Conservation (phyloP, 2,113 vertebrate genomes). For the Cheirogaleus medius region DNA sequence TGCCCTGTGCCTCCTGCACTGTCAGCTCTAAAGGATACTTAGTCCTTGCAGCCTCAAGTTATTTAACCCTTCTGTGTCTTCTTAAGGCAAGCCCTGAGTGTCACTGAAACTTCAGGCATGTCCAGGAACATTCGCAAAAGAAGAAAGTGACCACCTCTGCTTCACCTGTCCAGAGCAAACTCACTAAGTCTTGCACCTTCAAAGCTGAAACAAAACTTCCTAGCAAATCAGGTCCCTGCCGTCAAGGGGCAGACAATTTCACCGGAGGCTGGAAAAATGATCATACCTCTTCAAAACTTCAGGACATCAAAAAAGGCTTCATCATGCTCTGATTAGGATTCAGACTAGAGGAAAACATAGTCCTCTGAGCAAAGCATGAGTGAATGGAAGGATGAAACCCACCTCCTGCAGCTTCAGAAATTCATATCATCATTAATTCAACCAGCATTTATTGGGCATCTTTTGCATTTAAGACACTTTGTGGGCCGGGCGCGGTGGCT, state of each 20-base stretch:
- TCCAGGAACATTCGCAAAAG: background rate
- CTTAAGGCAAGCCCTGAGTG: background rate
- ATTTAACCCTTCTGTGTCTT: conserved; percentile 44
- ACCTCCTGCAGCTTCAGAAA: background rate
- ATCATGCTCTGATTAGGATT: background rate
- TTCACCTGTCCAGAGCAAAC: background rate
- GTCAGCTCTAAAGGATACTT: conserved; percentile 18
- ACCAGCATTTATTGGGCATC: background rate
- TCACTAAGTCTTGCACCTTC: background rate
- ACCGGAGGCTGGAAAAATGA: background rate
- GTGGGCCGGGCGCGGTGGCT: too few relatives aligned
- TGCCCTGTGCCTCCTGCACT: background rate
- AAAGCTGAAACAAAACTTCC: background rate
- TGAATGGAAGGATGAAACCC: background rate
- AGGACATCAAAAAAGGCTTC: background rate
- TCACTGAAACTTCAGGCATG: background rate
- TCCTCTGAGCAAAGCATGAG: background rate
- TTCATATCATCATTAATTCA: background rate
- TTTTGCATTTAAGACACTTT: background rate
- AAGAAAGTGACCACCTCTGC: background rate
- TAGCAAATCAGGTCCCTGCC: background rate
- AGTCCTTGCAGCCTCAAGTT: conserved; percentile 54
- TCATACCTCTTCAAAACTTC: background rate
- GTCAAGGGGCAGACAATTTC: background rate
- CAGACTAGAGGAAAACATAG: background rate